phyloP scores from a whole-genome alignment of 2,797 vertebrate species.

The Macropus fuliginosus region DNA sequence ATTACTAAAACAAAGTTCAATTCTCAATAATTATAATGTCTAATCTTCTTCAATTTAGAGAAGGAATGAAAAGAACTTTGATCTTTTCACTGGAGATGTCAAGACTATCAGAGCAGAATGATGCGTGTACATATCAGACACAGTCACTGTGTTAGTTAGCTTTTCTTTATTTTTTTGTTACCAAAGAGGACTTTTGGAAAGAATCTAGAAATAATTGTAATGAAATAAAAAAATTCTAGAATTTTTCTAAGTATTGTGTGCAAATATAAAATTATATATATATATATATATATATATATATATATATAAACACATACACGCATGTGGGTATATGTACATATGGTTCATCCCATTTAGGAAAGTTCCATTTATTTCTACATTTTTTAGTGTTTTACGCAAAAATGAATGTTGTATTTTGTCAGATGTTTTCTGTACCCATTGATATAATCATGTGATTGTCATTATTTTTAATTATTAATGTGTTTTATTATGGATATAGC shows the following conservation, averaged over 20 bases:
- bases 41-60: neutral
- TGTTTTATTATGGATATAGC: neutral
- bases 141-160: neutral
- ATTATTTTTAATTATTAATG: neutral
- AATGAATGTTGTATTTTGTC: neutral
- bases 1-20: neutral
- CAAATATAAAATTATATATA: neutral
- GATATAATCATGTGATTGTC: neutral
- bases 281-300: neutral
- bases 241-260: neutral
- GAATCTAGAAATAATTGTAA: neutral
- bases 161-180: neutral
- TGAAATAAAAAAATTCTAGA: neutral
- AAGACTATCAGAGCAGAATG: neutral
- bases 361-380: neutral
- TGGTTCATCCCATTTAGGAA: neutral
- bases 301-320: neutral
- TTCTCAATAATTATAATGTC: neutral
- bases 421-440: neutral
- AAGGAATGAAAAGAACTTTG: neutral
- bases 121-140: neutral
- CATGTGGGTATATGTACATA: neutral
- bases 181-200: neutral
- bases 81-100: neutral
- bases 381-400: neutral